These are phyloP conservation scores for Diplazon laetatorius DNA, from an alignment of 2,888 invertebrate species.

Conservation along the genomic window DNA sequence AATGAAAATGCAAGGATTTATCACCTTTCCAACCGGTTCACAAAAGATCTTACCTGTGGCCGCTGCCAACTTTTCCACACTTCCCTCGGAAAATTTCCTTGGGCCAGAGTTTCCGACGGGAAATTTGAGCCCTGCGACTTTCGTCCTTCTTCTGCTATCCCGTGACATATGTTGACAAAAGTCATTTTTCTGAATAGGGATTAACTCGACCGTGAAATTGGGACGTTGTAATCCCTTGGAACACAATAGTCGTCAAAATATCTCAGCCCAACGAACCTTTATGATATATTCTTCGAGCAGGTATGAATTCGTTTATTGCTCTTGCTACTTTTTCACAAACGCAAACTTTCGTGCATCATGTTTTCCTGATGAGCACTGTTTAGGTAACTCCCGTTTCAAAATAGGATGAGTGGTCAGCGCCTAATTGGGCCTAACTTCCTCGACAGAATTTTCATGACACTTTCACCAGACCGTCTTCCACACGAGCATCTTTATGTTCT, in stretches of 20 bases:
- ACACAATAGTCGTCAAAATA: too few relatives aligned
- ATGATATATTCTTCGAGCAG: neutral
- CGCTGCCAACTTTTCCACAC: neutral
- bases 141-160: slow-evolving; percentile 45
- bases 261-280: neutral
- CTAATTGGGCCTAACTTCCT: neutral
- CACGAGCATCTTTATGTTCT: slow-evolving; percentile 28
- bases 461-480: too few relatives aligned
- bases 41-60: neutral
- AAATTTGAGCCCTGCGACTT: neutral
- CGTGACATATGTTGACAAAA: slow-evolving; percentile 55
- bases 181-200: slow-evolving; percentile 58
- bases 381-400: neutral
- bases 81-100: neutral
- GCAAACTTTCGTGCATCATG: slow-evolving; percentile 63
- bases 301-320: neutral
- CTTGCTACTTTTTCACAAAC: neutral
- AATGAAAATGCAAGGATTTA: neutral
- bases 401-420: neutral
- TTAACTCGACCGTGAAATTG: slow-evolving; percentile 56
- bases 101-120: neutral
- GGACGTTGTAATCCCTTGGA: slow-evolving; percentile 16
- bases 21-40: too few relatives aligned
- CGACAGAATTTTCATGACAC: too few relatives aligned
- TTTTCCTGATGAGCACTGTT: slow-evolving; percentile 64